These are phyloP conservation scores for Seriola dumerili DNA, from an alignment of 2,113 vertebrate species.

Conservation along the genomic window DNA sequence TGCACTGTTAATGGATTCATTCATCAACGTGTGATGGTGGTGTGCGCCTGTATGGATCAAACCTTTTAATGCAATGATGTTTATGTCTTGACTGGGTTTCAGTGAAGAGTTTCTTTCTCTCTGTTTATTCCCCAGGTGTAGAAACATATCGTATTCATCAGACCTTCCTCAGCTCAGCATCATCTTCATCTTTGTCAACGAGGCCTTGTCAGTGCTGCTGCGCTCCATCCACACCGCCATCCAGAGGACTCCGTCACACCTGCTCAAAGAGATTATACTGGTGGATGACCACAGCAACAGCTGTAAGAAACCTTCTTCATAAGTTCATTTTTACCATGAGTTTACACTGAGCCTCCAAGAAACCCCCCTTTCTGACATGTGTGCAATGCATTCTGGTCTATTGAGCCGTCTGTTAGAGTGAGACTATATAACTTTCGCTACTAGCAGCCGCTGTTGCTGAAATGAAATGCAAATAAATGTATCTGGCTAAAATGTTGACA, in stretches of 20 bases:
- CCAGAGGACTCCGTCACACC: constrained; percentile 89
- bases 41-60: not conserved
- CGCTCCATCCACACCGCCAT: constrained; percentile 94
- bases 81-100: not conserved
- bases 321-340: not conserved
- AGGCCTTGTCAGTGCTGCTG: constrained; percentile 94
- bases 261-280: constrained; percentile 96
- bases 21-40: not conserved
- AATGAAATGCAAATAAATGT: no score
- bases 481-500: no score
- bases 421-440: no score
- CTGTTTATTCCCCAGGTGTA: constrained; percentile 85
- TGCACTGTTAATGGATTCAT: not conserved
- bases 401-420: no score
- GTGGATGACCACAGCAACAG: constrained; percentile 97
- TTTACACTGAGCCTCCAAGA: no score
- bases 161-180: constrained; percentile 95
- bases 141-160: constrained; percentile 91
- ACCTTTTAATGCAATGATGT: not conserved
- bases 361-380: not conserved
- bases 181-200: constrained; percentile 97
- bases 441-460: no score
- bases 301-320: constrained; percentile 80
- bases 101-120: not conserved
- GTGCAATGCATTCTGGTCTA: no score